These are phyloP conservation scores for Anaspis maculata DNA, from an alignment of 2,888 invertebrate genomes.

Conservation along the genomic window DNA sequence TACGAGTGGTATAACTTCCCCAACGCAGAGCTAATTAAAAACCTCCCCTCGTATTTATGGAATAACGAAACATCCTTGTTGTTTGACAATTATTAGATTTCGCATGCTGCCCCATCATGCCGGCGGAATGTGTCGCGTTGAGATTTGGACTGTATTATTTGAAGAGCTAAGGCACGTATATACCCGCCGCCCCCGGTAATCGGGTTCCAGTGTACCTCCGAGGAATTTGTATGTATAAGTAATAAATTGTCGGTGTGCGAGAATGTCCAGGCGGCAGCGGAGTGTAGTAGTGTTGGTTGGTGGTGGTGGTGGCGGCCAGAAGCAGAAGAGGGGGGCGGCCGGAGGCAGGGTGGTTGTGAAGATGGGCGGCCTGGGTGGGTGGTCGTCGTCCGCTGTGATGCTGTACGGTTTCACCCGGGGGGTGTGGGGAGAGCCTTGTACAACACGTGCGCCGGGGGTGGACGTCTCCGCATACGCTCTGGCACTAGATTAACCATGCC, in stretches of 20 bases:
- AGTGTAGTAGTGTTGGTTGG: too few relatives aligned
- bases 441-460: constrained; percentile 37
- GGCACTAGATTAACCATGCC: constrained; percentile 35
- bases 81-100: constrained; percentile 15
- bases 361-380: constrained; percentile 26
- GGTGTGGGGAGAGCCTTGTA: constrained; percentile 28
- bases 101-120: constrained; percentile 3
- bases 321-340: too few relatives aligned
- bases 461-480: constrained; percentile 36
- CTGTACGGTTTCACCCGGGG: too few relatives aligned
- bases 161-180: constrained; percentile 18
- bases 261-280: constrained; percentile 47
- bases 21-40: too few relatives aligned
- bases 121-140: constrained; percentile 11
- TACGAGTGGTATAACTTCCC: too few relatives aligned
- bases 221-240: constrained; percentile 36
- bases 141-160: constrained; percentile 16
- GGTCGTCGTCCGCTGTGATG: constrained; percentile 10
- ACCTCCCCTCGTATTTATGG: constrained; percentile 13
- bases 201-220: constrained; percentile 18
- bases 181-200: constrained; percentile 18
- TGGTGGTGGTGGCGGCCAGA: too few relatives aligned
- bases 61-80: constrained; percentile 12
- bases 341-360: constrained; percentile 34
- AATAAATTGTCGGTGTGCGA: constrained; percentile 48